A percentile compares a stretch with the other conserved stretches of the same genome.
phyloP scores from a whole-genome alignment of 2,888 invertebrate genomes.

The Villa cingulata region DNA sequence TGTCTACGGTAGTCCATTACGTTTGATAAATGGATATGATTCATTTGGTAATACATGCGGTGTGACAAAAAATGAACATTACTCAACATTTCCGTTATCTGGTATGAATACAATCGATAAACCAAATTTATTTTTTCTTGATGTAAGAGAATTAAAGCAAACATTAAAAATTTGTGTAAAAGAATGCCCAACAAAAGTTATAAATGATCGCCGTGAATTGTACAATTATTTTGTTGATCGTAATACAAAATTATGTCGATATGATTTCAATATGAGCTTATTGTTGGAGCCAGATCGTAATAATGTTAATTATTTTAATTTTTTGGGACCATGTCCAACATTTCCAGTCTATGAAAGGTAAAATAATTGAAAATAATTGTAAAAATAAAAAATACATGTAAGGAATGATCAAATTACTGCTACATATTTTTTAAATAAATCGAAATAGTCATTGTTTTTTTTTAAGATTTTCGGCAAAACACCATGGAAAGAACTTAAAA shows the following conservation, averaged over 20 bases:
- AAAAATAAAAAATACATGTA: too few relatives aligned
- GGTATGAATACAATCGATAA: conserved; percentile 69
- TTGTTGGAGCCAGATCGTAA: conserved; percentile 34
- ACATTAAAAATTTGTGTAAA: conserved; percentile 83
- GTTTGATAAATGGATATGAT: conserved; percentile 82
- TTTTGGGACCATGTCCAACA: conserved; percentile 62
- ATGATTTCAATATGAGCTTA: conserved; percentile 47
- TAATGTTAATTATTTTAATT: conserved; percentile 32
- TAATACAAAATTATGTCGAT: conserved; percentile 64
- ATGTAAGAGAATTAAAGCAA: conserved; percentile 57
- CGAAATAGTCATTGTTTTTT: too few relatives aligned
- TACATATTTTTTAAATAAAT: too few relatives aligned
- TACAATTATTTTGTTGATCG: conserved; percentile 57
- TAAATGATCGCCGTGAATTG: conserved; percentile 52
- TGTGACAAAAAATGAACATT: conserved; percentile 58
- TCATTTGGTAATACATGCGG: conserved; percentile 94
- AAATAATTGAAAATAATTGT: conserved; percentile 3
- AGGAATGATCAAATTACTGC: too few relatives aligned
- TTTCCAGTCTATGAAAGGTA: conserved; percentile 65
- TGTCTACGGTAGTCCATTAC: conserved; percentile 72
- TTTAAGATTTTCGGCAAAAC: not conserved
- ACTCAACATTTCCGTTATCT: conserved; percentile 58
- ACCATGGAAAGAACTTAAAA: too few relatives aligned
- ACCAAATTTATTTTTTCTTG: conserved; percentile 71
- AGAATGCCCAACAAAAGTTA: conserved; percentile 59